Evolutionary conservation across 1,140 invertebrate genomes (phyloP).

Genomic region (Hesperophylax magnus): DNA sequence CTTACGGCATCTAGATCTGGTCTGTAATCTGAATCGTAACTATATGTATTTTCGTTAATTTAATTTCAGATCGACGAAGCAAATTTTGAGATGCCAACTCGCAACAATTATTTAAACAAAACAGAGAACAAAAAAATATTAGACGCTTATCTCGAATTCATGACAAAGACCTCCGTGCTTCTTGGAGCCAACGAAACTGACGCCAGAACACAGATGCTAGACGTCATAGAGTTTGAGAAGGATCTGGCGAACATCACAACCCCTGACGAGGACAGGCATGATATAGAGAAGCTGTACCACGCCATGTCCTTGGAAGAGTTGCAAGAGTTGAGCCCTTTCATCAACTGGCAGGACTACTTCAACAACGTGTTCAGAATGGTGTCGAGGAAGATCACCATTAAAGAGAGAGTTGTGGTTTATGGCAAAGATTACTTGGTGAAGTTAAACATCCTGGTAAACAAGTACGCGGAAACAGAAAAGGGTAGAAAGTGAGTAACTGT

Average conservation of each 20-base stretch:
- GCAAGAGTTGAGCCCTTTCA: constrained; percentile 80
- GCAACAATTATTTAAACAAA: constrained; percentile 94
- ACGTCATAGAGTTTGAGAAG: constrained; percentile 91
- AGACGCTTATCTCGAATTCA: constrained; percentile 90
- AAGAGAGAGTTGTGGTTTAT: constrained; percentile 87
- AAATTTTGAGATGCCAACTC: constrained; percentile 88
- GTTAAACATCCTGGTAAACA: constrained; percentile 79
- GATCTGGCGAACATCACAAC: constrained; percentile 90
- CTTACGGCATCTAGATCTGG: too few species aligned
- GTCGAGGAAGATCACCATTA: constrained; percentile 70
- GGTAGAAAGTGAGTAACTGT: constrained; percentile 86
- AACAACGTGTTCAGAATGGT: constrained; percentile 84
- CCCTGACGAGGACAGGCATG: constrained; percentile 86
- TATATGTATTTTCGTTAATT: too few species aligned
- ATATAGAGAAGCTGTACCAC: constrained; percentile 83
- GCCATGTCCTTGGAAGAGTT: constrained; percentile 86
- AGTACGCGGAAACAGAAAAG: constrained; percentile 78
- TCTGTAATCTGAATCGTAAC: too few species aligned
- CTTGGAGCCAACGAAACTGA: constrained; percentile 87
- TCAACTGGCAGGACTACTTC: constrained; percentile 91
- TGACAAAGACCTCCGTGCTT: constrained; percentile 91
- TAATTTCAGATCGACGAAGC: constrained; percentile 90
- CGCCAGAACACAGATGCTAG: constrained; percentile 74
- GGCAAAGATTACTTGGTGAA: constrained; percentile 88
- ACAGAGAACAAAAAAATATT: constrained; percentile 85